Conservation (phyloP, 2,113 vertebrate species). For the Hassar affinis region DNA sequence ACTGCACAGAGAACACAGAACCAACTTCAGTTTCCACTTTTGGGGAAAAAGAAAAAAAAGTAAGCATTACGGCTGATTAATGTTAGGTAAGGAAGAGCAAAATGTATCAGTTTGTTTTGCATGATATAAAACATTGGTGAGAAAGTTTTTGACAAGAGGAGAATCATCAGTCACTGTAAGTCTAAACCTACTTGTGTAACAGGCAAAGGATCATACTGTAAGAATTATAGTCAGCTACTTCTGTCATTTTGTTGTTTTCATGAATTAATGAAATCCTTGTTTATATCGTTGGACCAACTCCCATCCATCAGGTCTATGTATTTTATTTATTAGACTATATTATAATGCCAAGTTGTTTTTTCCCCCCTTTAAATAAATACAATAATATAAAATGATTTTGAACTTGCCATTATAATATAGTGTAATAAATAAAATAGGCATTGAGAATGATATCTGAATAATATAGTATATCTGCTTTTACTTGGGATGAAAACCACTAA, state of each 20-base stretch:
- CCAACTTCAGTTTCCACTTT: conserved; percentile 21
- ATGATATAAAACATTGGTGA: background rate
- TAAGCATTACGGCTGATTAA: conserved; percentile 38
- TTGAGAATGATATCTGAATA: background rate
- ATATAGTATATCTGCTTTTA: background rate
- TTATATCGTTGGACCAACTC: background rate
- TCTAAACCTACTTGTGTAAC: background rate
- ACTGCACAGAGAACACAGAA: conserved; percentile 5
- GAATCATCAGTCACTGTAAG: background rate
- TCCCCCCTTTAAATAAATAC: background rate
- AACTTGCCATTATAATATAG: no score
- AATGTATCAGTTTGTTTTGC: conserved; percentile 9
- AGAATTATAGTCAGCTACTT: background rate
- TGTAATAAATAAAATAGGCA: background rate
- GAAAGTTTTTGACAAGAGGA: background rate
- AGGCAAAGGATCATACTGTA: background rate
- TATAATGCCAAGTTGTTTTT: background rate
- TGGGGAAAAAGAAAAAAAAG: background rate
- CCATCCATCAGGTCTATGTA: background rate
- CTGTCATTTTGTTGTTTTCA: background rate
- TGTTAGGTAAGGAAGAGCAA: conserved; percentile 12
- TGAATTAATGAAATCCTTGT: background rate
- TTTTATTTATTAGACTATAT: background rate
- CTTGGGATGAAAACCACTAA: background rate
- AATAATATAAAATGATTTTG: background rate